Percentiles rank a stretch among this genome's conserved stretches.
Conservation (phyloP, 2,113 vertebrate species). For the Malaclemys terrapin region DNA sequence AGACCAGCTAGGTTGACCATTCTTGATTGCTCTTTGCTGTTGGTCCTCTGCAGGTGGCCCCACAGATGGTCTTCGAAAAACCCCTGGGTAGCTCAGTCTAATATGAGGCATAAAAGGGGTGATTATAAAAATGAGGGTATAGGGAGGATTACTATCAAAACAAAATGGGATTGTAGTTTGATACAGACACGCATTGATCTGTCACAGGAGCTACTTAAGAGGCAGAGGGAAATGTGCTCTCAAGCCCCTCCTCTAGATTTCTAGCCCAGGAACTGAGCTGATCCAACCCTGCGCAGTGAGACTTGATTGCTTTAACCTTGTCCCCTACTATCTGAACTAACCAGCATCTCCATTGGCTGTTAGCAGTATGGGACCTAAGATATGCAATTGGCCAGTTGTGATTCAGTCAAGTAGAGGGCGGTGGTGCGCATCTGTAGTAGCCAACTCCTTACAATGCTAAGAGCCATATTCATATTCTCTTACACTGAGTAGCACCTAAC, state of each 20-base stretch:
- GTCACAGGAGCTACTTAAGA: neutral
- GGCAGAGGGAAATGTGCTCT: neutral
- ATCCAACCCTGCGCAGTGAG: neutral
- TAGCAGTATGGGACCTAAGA: too few relatives aligned
- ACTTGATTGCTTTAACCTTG: neutral
- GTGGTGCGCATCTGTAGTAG: neutral
- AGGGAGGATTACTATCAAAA: neutral
- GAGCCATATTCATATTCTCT: neutral
- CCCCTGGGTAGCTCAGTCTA: neutral
- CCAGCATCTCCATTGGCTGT: too few relatives aligned
- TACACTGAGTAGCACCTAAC: neutral
- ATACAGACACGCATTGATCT: neutral
- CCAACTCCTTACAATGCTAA: fast-evolving
- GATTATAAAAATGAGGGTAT: neutral
- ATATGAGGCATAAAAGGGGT: neutral
- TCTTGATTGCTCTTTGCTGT: neutral
- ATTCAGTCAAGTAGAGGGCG: neutral
- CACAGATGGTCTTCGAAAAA: fast-evolving
- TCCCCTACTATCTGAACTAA: too few relatives aligned
- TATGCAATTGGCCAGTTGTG: neutral
- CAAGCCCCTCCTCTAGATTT: neutral
- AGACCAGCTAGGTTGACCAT: neutral
- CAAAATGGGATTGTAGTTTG: neutral
- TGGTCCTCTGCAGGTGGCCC: fast-evolving
- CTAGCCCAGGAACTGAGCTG: neutral